phyloP scores from a whole-genome alignment of 35 echinoderm and acorn worm species.

The Ptychodera flava region DNA sequence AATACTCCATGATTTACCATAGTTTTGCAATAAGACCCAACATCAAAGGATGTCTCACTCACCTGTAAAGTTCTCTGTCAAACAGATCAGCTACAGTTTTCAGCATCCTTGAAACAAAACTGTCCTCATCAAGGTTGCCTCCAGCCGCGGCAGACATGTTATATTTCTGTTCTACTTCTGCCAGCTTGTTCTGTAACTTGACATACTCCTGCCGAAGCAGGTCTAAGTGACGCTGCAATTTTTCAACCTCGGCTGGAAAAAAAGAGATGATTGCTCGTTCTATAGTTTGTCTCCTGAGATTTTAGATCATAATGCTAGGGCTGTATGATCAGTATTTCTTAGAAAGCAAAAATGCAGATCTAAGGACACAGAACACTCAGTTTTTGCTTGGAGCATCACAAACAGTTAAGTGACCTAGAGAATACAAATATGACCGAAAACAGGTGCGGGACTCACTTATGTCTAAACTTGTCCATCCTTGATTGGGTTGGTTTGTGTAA shows the following conservation, averaged over 20 bases:
- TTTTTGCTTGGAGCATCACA: not conserved
- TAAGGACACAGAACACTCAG: not conserved
- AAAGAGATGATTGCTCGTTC: constrained; percentile 14
- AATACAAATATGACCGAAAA: too few species aligned
- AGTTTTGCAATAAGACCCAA: too few species aligned
- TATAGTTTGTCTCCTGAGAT: too few species aligned
- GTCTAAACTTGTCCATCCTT: too few species aligned
- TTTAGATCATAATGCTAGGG: not conserved
- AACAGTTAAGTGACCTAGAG: not conserved
- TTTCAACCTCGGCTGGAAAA: constrained; percentile 62
- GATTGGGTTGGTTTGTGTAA: too few species aligned
- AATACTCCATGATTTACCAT: too few species aligned
- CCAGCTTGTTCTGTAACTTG: constrained; percentile 67
- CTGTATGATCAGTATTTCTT: not conserved
- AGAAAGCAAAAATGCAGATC: not conserved
- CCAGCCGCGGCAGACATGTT: constrained; percentile 62
- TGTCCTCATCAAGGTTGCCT: constrained; percentile 59
- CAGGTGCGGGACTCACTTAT: too few species aligned
- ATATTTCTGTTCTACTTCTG: constrained; percentile 86
- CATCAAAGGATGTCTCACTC: too few species aligned
- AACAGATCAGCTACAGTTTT: constrained; percentile 83
- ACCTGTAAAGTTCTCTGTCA: constrained; percentile 96
- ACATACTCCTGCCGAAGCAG: constrained; percentile 93
- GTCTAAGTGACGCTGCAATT: constrained; percentile 74
- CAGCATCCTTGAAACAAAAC: constrained; percentile 77